Base-by-base conservation (phyloP, 2,113 vertebrate genomes). In the Rhinoptilus africanus region DNA sequence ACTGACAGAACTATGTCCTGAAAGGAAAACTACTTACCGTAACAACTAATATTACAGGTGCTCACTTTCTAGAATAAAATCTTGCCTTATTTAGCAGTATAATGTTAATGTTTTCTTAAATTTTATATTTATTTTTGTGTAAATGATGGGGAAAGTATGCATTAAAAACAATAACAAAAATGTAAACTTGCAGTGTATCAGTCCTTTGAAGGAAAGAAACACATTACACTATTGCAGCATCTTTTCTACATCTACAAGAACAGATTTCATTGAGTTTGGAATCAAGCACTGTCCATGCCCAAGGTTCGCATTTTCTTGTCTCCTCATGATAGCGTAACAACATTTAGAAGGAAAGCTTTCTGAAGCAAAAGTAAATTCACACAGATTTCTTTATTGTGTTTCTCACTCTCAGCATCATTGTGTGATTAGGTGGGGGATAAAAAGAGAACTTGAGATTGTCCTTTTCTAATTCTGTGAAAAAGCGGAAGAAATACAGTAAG, bases 61-160 rank as follows among this genome's bases (percentile, higher is more conserved):
- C 0, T 85, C 23, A 43, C 30, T 54, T 67, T 72, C 26, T 88
- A 14, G 32, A 72, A 77, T 78, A 63, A 95, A 47, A 72, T 51
- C 21, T 32, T 85, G 14, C 17, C 81, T 37, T 79, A 48, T 76
- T 63, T 30, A 86, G 12, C 54, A 84, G 4, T 89, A 23, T 48
- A n/a, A 80, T 48, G 22, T 24, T 30, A 75, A 17, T 17, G 4
- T 82, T 88, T 92, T 88, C 45, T 64, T 79, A 28, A 85, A 57
- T 66, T 83, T 76, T 39, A 1, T 93, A 67, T 86, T 77, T 90
- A 62, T 92, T 87, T 94, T 94, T 93, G 8, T 85, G 45, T 86
- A 85, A 75, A 62, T 64, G 8, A 32, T 64, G 43, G 21, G 6
- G 27, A 63, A 72, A 75, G 4, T 64, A 39, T 37, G 5, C 64